Conservation (phyloP, 2,888 invertebrate species). For the Drosophila aldrichi region DNA sequence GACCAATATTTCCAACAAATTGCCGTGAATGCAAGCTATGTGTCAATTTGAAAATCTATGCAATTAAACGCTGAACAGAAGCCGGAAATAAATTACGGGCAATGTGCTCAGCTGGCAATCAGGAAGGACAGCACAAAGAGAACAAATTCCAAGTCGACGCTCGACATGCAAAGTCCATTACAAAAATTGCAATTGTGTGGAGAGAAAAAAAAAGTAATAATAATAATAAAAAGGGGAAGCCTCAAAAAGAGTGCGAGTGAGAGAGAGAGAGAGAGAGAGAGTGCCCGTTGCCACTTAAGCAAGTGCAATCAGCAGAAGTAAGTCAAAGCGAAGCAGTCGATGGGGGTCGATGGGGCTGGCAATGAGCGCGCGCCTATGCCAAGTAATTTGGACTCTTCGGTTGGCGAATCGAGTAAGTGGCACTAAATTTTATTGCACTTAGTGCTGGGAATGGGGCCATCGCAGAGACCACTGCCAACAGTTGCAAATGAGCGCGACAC, state of each 20-base stretch:
- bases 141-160: conserved; percentile 37
- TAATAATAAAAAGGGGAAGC: conserved; percentile 12
- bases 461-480: conserved; percentile 29
- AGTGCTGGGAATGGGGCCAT: conserved; percentile 3
- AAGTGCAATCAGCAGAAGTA: conserved; percentile 76
- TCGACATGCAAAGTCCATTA: conserved; percentile 77
- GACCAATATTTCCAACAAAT: neutral
- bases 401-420: conserved; percentile 68
- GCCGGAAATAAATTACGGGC: conserved; percentile 66
- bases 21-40: neutral
- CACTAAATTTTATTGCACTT: conserved; percentile 73
- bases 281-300: conserved; percentile 65
- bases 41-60: conserved; percentile 49
- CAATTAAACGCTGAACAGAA: conserved; percentile 52
- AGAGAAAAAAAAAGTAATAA: neutral
- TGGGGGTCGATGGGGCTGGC: conserved; percentile 23
- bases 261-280: conserved; percentile 5
- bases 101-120: conserved; percentile 53
- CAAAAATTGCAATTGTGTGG: conserved; percentile 63
- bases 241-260: neutral
- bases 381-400: conserved; percentile 30
- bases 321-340: conserved; percentile 51
- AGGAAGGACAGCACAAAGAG: conserved; percentile 41
- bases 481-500: conserved; percentile 74
- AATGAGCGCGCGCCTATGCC: conserved; percentile 30